These are phyloP conservation scores for Caenorhabditis zanzibari DNA, from an alignment of 2,888 invertebrate species.

Conservation along the genomic window DNA sequence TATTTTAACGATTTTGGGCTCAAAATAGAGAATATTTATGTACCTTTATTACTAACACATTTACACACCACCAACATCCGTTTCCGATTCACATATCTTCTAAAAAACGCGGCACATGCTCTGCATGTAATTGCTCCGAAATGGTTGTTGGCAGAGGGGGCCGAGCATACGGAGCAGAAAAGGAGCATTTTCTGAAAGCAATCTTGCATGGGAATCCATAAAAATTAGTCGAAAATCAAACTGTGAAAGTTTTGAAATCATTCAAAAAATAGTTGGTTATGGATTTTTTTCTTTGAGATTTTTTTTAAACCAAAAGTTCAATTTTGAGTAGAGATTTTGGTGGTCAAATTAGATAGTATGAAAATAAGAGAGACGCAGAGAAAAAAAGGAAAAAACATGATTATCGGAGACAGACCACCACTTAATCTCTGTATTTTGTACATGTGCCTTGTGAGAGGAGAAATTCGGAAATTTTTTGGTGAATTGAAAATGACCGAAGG, in stretches of 20 bases:
- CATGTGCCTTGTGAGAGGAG: too few species aligned
- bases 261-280: too few species aligned
- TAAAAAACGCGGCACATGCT: conserved; percentile 4
- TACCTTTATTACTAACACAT: background rate
- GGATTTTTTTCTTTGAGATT: too few species aligned
- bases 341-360: background rate
- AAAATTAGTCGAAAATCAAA: too few species aligned
- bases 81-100: background rate
- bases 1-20: background rate
- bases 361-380: background rate
- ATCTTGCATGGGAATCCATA: background rate
- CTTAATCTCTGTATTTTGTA: too few species aligned
- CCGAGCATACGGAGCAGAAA: background rate
- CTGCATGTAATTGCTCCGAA: conserved; percentile 1
- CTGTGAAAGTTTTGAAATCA: too few species aligned
- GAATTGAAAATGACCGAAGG: too few species aligned
- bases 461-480: too few species aligned
- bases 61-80: background rate
- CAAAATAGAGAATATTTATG: background rate
- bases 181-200: too few species aligned
- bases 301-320: background rate
- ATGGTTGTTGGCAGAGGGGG: background rate
- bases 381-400: background rate
- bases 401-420: too few species aligned
- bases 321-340: too few species aligned